Conservation (phyloP, 2,888 invertebrate genomes). For the Linnaemya vulpina region DNA sequence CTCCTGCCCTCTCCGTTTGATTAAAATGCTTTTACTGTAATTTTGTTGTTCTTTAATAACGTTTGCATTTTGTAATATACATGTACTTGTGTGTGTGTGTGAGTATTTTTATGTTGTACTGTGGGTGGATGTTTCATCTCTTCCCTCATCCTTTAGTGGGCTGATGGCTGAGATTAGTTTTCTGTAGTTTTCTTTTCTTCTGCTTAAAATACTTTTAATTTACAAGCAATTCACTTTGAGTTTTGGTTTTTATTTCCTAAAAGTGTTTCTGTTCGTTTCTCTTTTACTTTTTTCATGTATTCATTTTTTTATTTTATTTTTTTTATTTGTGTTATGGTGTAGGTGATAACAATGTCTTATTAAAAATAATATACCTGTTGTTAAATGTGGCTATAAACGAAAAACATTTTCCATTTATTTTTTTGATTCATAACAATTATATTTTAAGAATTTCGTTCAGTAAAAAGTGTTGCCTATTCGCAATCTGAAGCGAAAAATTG, state of each 20-base stretch:
- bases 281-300: background rate
- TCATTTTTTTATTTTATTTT: background rate
- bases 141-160: conserved; percentile 2
- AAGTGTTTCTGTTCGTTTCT: conserved; percentile 45
- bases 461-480: background rate
- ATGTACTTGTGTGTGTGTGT: background rate
- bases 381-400: conserved; percentile 23
- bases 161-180: conserved; percentile 36
- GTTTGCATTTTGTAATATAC: background rate
- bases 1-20: conserved; percentile 52
- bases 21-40: conserved; percentile 55
- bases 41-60: conserved; percentile 29
- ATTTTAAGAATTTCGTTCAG: background rate
- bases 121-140: conserved; percentile 28
- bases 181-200: conserved; percentile 50
- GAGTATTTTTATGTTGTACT: background rate
- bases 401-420: conserved; percentile 16
- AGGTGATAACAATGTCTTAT: conserved; percentile 24
- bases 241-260: conserved; percentile 53
- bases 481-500: background rate
- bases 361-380: conserved; percentile 47
- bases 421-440: conserved; percentile 31
- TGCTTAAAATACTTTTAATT: conserved; percentile 66
- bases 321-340: background rate
- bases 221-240: conserved; percentile 73